Conservation (phyloP, 1,140 invertebrate species). For the Ericerus pela region DNA sequence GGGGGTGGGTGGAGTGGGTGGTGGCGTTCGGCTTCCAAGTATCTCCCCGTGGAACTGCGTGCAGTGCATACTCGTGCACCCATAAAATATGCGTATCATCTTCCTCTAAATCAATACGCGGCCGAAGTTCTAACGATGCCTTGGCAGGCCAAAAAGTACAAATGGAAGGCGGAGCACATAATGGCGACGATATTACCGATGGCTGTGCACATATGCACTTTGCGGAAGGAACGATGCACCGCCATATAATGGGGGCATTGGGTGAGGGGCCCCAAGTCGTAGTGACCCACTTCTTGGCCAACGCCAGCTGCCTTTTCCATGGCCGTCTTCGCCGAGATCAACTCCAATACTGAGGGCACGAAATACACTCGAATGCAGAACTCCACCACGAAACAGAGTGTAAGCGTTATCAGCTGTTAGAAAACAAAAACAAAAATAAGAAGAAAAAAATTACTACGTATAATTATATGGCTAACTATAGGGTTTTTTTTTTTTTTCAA, state of each 20-base stretch:
- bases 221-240: constrained; percentile 48
- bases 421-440: too few relatives aligned
- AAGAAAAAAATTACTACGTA: too few relatives aligned
- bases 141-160: constrained; percentile 49
- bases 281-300: constrained; percentile 51
- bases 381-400: constrained; percentile 50
- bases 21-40: too few relatives aligned
- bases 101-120: neutral
- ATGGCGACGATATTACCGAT: constrained; percentile 56
- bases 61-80: neutral
- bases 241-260: constrained; percentile 54
- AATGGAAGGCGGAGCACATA: constrained; percentile 49
- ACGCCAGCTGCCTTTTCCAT: constrained; percentile 53
- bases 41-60: too few relatives aligned
- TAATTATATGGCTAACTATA: too few relatives aligned
- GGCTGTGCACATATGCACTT: constrained; percentile 49
- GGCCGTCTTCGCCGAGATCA: constrained; percentile 48
- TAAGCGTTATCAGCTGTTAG: constrained; percentile 47
- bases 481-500: too few relatives aligned
- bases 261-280: constrained; percentile 44
- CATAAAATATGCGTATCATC: too few relatives aligned
- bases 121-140: neutral
- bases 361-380: constrained; percentile 49
- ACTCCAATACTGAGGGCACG: constrained; percentile 43
- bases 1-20: too few relatives aligned